Percentiles rank a stretch among this genome's conserved stretches.
Evolutionary conservation across 2,797 vertebrate genomes (phyloP).

Genomic region (Siniperca obscura): DNA sequence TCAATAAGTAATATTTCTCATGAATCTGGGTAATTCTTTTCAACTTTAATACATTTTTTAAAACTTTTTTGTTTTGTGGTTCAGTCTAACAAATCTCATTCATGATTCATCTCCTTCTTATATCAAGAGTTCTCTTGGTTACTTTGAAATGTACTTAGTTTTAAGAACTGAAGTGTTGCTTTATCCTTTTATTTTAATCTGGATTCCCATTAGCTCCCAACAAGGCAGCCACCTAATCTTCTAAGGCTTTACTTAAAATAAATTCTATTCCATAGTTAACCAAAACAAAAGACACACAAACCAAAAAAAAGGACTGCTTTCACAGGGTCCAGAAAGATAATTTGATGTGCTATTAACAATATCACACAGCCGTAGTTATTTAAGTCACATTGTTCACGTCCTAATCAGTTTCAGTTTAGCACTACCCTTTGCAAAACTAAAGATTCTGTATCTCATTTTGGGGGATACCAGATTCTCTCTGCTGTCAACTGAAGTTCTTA

Average conservation of each 20-base stretch:
- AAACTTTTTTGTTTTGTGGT: slow-evolving; percentile 34
- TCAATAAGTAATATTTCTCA: slow-evolving; percentile 9
- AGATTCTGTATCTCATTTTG: not conserved
- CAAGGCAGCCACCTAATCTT: slow-evolving; percentile 44
- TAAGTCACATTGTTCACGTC: not conserved
- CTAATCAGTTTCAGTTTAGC: slow-evolving; percentile 25
- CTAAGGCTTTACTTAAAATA: slow-evolving; percentile 33
- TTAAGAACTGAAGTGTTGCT: slow-evolving; percentile 48
- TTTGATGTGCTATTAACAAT: slow-evolving; percentile 24
- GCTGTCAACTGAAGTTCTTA: not conserved
- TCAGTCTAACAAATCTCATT: slow-evolving; percentile 43
- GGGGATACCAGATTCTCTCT: not conserved
- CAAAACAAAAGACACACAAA: slow-evolving; percentile 53
- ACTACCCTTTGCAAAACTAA: not conserved
- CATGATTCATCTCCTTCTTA: slow-evolving; percentile 38
- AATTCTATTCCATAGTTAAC: slow-evolving; percentile 22
- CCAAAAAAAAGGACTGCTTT: slow-evolving; percentile 20
- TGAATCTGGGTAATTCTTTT: slow-evolving; percentile 6
- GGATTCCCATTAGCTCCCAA: slow-evolving; percentile 47
- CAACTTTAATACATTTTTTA: slow-evolving; percentile 1
- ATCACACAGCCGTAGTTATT: slow-evolving; percentile 26
- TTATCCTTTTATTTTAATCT: slow-evolving; percentile 65
- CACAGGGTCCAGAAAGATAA: slow-evolving; percentile 23
- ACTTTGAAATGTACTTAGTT: slow-evolving; percentile 59
- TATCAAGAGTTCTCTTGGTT: slow-evolving; percentile 46